Percentiles rank a stretch among this genome's conserved stretches.
phyloP scores from a whole-genome alignment of 2,797 vertebrate genomes.

The Sebastes vulpes region DNA sequence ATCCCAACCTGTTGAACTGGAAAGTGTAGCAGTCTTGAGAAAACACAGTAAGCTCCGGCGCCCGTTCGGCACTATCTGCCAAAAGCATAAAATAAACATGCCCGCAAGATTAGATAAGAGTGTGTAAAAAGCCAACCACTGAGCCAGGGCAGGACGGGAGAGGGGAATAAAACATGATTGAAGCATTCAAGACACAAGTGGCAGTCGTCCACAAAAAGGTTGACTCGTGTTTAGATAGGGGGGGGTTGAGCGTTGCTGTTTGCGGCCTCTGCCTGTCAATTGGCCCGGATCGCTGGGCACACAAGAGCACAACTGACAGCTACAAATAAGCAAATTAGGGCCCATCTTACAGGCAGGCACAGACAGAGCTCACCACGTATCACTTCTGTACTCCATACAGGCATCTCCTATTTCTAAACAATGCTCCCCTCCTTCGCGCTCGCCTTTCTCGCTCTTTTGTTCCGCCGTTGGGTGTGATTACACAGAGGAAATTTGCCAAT shows the following conservation, averaged over 20 bases:
- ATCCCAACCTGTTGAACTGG: constrained; percentile 40
- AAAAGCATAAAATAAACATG: constrained; percentile 58
- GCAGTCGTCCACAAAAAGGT: constrained; percentile 50
- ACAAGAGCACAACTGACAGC: constrained; percentile 66
- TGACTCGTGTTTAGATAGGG: constrained; percentile 34
- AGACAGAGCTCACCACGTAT: constrained; percentile 48
- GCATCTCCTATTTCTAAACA: constrained; percentile 58
- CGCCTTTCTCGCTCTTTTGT: constrained; percentile 35
- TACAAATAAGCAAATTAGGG: constrained; percentile 75
- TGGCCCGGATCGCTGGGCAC: constrained; percentile 13
- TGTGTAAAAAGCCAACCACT: constrained; percentile 11
- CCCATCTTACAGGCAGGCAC: constrained; percentile 37
- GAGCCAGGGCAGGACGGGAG: background rate
- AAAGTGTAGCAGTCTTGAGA: constrained; percentile 33
- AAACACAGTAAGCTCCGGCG: constrained; percentile 25
- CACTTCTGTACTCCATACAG: constrained; percentile 35
- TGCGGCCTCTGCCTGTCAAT: constrained; percentile 37
- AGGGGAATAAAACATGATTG: constrained; percentile 17
- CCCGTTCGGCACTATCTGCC: constrained; percentile 26
- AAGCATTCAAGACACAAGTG: constrained; percentile 37
- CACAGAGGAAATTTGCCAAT: constrained; percentile 42
- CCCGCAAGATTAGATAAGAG: constrained; percentile 68
- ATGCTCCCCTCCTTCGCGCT: constrained; percentile 26
- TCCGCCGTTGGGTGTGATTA: constrained; percentile 35
- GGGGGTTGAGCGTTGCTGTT: constrained; percentile 1